Base-by-base conservation (phyloP, 2,888 invertebrate species). In the Anagyrus pseudococci region DNA sequence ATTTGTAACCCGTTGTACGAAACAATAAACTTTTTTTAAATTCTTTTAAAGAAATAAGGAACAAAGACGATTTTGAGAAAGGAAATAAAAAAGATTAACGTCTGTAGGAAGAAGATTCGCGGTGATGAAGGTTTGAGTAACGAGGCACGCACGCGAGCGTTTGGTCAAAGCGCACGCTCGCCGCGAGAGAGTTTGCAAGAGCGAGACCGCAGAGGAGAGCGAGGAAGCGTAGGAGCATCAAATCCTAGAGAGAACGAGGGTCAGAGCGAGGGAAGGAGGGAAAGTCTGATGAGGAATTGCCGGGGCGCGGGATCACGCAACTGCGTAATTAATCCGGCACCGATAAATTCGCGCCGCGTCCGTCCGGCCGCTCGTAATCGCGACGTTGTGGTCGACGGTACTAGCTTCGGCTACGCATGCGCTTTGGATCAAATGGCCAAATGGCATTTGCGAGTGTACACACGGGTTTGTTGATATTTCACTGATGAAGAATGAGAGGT, bases 121-220 rank as follows among this genome's bases (percentile, higher is more conserved):
- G 66, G 62, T 69, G 68, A 70, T 67, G 68, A 17, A 37, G 8
- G 25, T 66, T 57, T 64, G n/a, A n/a, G n/a, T n/a, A n/a, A n/a
- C n/a, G n/a, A n/a, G n/a, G n/a, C 60, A 49, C 25, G 59, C 73
- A 73, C 73, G 75, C 72, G 68, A 73, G 69, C 63, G 62, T 70
- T 70, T 71, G 69, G 73, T 74, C 73, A 72, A 69, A 71, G 50
- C 56, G 61, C 64, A 49, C 54, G 54, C 61, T 53, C 55, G 63
- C 57, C 52, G n/a, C n/a, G n/a, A n/a, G n/a, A 46, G 44, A 26
- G 26, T 33, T 26, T n/a, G n/a, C n/a, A n/a, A n/a, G 20, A 44
- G 47, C 41, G 57, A 56, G 63, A 58, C 37, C 47, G 26, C 49
- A 40, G 29, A 29, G 61, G 22, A 50, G 25, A 33, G 46, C 52